Percentiles rank a stretch among this genome's conserved stretches.
Conservation (phyloP, 2,888 invertebrate genomes). For the Phorcus lineatus region DNA sequence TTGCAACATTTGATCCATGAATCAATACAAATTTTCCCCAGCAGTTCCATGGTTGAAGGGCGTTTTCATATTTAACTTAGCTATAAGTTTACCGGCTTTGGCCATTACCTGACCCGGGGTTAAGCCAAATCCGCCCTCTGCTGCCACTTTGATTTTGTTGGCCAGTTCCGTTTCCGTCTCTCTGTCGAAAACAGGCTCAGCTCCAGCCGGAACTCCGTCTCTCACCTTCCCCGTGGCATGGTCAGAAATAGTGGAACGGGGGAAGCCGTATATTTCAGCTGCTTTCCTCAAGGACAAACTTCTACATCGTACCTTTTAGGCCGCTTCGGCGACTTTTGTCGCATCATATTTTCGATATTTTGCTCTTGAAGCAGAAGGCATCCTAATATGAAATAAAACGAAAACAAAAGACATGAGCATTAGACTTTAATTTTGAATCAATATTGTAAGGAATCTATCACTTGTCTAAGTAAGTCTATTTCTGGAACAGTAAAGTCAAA, state of each 20-base stretch:
- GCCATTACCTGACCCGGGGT: neutral
- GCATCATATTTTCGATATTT: too few species aligned
- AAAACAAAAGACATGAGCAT: too few species aligned
- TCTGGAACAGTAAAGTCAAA: too few species aligned
- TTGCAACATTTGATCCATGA: too few species aligned
- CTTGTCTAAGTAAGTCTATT: too few species aligned
- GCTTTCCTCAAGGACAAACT: neutral
- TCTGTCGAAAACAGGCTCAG: neutral
- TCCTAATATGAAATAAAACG: too few species aligned
- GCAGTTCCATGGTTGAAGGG: too few species aligned
- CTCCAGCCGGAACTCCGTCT: neutral
- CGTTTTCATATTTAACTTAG: neutral
- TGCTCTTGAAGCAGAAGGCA: too few species aligned
- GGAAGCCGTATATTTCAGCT: neutral
- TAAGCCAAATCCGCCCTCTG: neutral
- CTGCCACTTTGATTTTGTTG: neutral
- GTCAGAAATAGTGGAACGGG: neutral
- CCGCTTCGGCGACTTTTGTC: neutral
- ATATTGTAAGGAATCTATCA: too few species aligned
- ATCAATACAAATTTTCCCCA: too few species aligned
- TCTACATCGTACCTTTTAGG: neutral
- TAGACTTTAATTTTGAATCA: too few species aligned
- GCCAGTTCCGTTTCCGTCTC: neutral
- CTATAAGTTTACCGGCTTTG: neutral
- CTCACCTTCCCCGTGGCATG: neutral